These are phyloP conservation scores for Arge pagana DNA, from an alignment of 2,888 invertebrate species.

Conservation along the genomic window DNA sequence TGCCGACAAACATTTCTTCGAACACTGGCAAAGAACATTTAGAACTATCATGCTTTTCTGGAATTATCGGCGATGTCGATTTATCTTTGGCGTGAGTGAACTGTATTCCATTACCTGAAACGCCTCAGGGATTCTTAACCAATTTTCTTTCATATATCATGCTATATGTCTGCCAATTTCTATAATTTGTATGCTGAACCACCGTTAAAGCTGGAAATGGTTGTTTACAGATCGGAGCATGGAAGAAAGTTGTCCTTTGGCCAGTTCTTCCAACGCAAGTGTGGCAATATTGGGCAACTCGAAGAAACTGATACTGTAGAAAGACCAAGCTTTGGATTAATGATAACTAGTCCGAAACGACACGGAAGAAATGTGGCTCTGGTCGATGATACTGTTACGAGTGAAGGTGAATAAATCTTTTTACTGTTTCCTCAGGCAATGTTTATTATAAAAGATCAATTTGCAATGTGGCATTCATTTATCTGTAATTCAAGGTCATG, in stretches of 20 bases:
- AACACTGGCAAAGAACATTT: slow-evolving; percentile 41
- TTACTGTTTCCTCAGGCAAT: no score
- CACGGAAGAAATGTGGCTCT: slow-evolving; percentile 36
- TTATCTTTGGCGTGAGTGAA: slow-evolving; percentile 44
- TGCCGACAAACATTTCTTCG: slow-evolving; percentile 31
- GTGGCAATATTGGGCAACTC: slow-evolving; percentile 52
- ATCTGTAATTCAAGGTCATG: no score
- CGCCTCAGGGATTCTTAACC: no score
- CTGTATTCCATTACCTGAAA: no score
- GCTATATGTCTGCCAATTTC: neutral
- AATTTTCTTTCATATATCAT: neutral
- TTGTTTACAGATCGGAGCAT: slow-evolving; percentile 38
- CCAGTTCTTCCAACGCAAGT: slow-evolving; percentile 58
- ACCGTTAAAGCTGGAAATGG: neutral
- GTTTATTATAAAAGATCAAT: no score
- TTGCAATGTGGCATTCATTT: no score
- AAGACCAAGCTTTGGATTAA: slow-evolving; percentile 45
- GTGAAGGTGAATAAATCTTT: slow-evolving; percentile 46
- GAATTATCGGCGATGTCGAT: slow-evolving; percentile 49
- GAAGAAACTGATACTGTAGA: slow-evolving; percentile 31
- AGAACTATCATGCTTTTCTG: slow-evolving; percentile 51
- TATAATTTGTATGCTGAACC: neutral
- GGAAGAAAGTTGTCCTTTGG: slow-evolving; percentile 55
- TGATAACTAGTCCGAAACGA: slow-evolving; percentile 41
- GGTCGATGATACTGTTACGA: slow-evolving; percentile 41